Percentiles rank a stretch among this genome's conserved stretches.
These are phyloP conservation scores for Leptinotarsa texana DNA, from an alignment of 1,140 invertebrate genomes.

Conservation along the genomic window DNA sequence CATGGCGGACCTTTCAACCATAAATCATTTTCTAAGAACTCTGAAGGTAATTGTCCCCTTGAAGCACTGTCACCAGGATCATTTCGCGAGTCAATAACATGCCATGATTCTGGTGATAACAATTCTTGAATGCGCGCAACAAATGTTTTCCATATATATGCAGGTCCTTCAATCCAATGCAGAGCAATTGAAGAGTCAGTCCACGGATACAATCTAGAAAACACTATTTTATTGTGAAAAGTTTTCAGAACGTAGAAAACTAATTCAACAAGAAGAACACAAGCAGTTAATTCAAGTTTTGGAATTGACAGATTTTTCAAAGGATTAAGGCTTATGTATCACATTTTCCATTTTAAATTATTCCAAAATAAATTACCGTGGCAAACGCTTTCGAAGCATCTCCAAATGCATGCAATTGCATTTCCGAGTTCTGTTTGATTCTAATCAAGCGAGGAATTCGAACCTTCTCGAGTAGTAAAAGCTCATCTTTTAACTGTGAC, in stretches of 20 bases:
- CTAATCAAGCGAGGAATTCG: slow-evolving; percentile 1
- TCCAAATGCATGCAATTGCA: too few species aligned
- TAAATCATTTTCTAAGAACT: not conserved
- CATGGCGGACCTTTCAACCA: not conserved
- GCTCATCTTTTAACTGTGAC: slow-evolving; percentile 4
- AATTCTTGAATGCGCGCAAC: not conserved
- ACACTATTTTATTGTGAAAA: not conserved
- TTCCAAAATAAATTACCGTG: too few species aligned
- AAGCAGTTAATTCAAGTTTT: slow-evolving; percentile 17
- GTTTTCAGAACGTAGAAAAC: not conserved
- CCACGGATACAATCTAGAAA: not conserved
- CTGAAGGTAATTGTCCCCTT: not conserved
- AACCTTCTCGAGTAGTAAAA: slow-evolving; percentile 5
- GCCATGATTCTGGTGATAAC: not conserved
- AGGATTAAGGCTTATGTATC: too few species aligned
- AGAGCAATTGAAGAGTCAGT: not conserved
- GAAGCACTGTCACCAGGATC: not conserved
- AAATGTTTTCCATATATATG: slow-evolving; percentile 12
- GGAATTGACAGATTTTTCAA: not conserved
- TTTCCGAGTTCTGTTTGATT: too few species aligned
- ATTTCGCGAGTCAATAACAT: not conserved
- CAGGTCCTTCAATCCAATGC: not conserved
- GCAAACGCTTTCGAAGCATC: too few species aligned
- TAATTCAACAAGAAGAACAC: slow-evolving; percentile 1
- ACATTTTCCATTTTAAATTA: too few species aligned